These are phyloP conservation scores for Haliclona indistincta DNA, from an alignment of 37 sponge, comb jelly and placozoan genomes.

Conservation along the genomic window DNA sequence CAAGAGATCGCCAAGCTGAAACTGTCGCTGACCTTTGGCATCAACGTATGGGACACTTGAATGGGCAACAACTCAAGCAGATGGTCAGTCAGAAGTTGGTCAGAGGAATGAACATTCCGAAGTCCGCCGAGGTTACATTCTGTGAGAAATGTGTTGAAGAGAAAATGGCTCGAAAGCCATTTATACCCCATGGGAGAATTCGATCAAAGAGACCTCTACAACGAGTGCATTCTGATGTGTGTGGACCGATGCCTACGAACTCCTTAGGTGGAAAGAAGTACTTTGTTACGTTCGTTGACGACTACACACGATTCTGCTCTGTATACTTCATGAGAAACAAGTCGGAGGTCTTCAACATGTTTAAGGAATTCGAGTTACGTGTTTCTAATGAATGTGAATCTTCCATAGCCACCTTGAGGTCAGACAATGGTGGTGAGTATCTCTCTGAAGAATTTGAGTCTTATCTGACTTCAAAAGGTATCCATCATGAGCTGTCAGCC, in stretches of 20 bases:
- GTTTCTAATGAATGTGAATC: background rate
- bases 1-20: background rate
- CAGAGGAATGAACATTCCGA: background rate
- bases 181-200: background rate
- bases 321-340: conserved; percentile 8
- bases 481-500: background rate
- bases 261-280: conserved; percentile 2
- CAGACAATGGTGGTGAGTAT: conserved; percentile 1
- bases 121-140: background rate
- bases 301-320: conserved; percentile 13
- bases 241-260: conserved; percentile 11
- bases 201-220: background rate
- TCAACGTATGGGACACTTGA: conserved; percentile 5
- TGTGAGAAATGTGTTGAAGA: conserved; percentile 2
- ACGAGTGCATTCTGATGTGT: background rate
- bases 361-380: background rate
- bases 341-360: background rate
- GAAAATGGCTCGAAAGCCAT: background rate
- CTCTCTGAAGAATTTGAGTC: background rate
- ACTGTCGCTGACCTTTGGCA: conserved; percentile 6
- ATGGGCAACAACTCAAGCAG: background rate
- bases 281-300: conserved; percentile 18
- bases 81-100: background rate
- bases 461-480: background rate
- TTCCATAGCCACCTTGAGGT: background rate